A percentile compares a stretch with the other conserved stretches of the same genome.
Evolutionary conservation across 2,888 invertebrate species (phyloP).

Genomic region (Drosophila stalkeri): DNA sequence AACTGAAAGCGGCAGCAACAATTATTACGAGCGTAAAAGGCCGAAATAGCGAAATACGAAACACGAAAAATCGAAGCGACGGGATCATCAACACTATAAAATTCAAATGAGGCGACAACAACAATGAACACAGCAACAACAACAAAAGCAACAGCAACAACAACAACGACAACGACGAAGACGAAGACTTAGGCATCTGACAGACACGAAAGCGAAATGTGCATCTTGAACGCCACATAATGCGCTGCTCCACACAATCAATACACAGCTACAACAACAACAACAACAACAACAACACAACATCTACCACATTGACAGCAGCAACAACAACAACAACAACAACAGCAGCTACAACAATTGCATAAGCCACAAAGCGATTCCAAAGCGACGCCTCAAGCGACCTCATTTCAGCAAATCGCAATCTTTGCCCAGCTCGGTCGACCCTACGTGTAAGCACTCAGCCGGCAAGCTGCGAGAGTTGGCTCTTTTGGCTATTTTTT

Average conservation of each 20-base stretch:
- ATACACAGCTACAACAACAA: constrained; percentile 48
- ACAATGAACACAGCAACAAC: constrained; percentile 1
- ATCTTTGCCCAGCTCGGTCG: constrained; percentile 45
- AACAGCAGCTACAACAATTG: constrained; percentile 46
- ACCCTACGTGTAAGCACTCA: constrained; percentile 32
- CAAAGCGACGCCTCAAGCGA: constrained; percentile 52
- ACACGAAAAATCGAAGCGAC: constrained; percentile 29
- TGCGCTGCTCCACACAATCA: constrained; percentile 45
- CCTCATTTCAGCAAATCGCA: constrained; percentile 71
- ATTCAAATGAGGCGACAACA: constrained; percentile 63
- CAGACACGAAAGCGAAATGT: constrained; percentile 62
- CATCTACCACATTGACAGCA: constrained; percentile 7
- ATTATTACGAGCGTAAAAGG: constrained; percentile 48
- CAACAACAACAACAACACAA: constrained; percentile 18
- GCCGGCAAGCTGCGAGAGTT: constrained; percentile 4
- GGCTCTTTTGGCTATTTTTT: not conserved
- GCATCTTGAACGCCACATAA: constrained; percentile 60
- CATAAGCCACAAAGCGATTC: constrained; percentile 50
- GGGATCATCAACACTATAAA: constrained; percentile 56
- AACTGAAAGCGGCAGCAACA: constrained; percentile 39
- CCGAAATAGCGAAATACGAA: constrained; percentile 30
- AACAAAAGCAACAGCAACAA: not conserved
- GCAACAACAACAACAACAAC: constrained; percentile 8
- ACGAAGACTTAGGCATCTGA: constrained; percentile 37
- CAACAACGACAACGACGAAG: constrained; percentile 9